Base-by-base conservation (phyloP, 2,797 vertebrate genomes). In the Helicolenus hilgendorfi region DNA sequence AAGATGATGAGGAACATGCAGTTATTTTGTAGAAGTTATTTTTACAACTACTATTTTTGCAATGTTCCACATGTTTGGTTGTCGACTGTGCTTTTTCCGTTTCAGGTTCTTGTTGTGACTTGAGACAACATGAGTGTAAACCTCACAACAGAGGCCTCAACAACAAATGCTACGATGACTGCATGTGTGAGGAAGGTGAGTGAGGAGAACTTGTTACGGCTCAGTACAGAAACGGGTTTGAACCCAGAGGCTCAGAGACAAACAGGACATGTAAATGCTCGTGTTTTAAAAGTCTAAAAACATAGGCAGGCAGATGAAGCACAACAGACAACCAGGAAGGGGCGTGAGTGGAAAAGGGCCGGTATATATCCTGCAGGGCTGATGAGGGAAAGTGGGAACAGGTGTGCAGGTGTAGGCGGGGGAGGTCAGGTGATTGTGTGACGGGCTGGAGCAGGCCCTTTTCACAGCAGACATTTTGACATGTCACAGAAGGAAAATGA, bases 81-180 rank as follows among this genome's bases (percentile, higher is more conserved):
- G 24, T 24, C 55, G 11, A 55, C 1, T 77, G 24, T 81, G 6
- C 7, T 83, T 58, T n/a, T 62, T 83, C 13, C 4, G 0, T 59
- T 53, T 1, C 77, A 99, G 99, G 99, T 63, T 98, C 97, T 8
- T 99, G 99, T 91, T 99, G 99, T 31, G 99, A 99, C 94, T 94
- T 99, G 91, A 97, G 99, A 67, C 98, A 98, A 58, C 98, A 98
- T 11, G 96, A 99, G 94, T 99, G 99, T 89, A 98, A 97, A 82
- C 96, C 97, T 38, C 98, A 99, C 97, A 99, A 99, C 89, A 97
- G 98, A 18, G 99, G 99, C 82, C 98, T 99, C 69, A 99, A 99
- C 97, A 99, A 99, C 97, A 99, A 99, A 83, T 99, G 99, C 89
- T 99, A 98, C 0, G 98, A 99, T 1, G 98, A 99, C 97, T 99